Evolutionary conservation across 1,140 invertebrate species (phyloP).

Genomic region (Belonocnema kinseyi): DNA sequence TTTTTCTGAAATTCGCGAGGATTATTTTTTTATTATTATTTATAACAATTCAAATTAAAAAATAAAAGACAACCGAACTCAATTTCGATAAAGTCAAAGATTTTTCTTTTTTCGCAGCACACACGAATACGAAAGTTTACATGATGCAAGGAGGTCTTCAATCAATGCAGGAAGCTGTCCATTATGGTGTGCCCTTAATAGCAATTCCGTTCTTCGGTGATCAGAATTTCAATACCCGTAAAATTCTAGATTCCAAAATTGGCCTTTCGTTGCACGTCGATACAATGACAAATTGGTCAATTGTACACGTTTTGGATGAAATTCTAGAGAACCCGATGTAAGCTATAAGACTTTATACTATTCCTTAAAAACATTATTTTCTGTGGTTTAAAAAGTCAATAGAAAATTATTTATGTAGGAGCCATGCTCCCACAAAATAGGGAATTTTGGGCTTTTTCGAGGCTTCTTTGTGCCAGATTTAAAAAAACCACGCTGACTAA

Average conservation of each 20-base stretch:
- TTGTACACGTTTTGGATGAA: conserved; percentile 57
- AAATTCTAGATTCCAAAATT: conserved; percentile 66
- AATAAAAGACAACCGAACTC: too few relatives aligned
- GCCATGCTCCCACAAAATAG: too few relatives aligned
- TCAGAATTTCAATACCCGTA: conserved; percentile 70
- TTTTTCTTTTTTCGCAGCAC: conserved; percentile 65
- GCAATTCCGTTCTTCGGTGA: conserved; percentile 76
- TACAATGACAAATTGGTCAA: conserved; percentile 57
- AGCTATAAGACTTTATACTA: conserved; percentile 40
- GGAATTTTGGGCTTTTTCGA: too few relatives aligned
- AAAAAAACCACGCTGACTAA: too few relatives aligned
- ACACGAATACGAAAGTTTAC: conserved; percentile 75
- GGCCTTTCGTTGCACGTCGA: conserved; percentile 64
- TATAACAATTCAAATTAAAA: too few relatives aligned
- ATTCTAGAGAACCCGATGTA: conserved; percentile 66
- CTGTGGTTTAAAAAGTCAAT: too few relatives aligned
- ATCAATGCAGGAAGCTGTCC: conserved; percentile 76
- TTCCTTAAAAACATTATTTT: too few relatives aligned
- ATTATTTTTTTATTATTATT: too few relatives aligned
- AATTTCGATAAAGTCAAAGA: neutral
- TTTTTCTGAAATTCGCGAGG: too few relatives aligned
- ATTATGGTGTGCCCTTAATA: conserved; percentile 76
- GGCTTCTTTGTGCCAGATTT: too few relatives aligned
- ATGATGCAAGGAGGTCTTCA: conserved; percentile 79
- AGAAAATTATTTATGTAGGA: too few relatives aligned